Percentiles rank a stretch among this genome's conserved stretches.
Conservation (phyloP, 2,113 vertebrate species). For the Gorsachius goisagi region DNA sequence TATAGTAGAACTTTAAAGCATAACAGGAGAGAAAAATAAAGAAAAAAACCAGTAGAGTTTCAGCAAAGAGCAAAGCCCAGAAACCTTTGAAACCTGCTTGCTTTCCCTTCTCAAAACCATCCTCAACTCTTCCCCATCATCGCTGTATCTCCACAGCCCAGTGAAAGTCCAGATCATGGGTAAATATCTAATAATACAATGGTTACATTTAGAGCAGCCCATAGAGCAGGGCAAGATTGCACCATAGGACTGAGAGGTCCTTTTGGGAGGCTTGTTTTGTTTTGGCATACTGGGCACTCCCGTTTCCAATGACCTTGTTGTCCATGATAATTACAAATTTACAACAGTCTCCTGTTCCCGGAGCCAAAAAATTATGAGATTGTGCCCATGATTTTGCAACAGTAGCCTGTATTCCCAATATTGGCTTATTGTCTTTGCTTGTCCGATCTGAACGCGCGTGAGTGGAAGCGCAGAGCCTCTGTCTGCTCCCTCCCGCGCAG, state of each 20-base stretch:
- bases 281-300: neutral
- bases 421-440: neutral
- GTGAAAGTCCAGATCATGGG: neutral
- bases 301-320: neutral
- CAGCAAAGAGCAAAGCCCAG: neutral
- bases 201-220: neutral
- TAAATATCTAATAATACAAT: neutral
- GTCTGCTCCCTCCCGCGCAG: neutral
- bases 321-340: neutral
- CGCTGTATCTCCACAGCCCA: neutral
- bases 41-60: neutral
- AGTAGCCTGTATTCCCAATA: neutral
- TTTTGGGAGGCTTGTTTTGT: neutral
- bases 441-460: rapidly evolving
- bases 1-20: conserved; percentile 7
- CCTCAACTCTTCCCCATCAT: neutral
- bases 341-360: neutral
- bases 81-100: neutral
- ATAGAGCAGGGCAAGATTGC: neutral
- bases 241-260: neutral
- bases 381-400: neutral
- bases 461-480: neutral
- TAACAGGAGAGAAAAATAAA: neutral
- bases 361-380: neutral
- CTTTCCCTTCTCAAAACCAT: neutral